These are phyloP conservation scores for Lepus americanus DNA, from an alignment of 2,113 vertebrate genomes.

Conservation along the genomic window DNA sequence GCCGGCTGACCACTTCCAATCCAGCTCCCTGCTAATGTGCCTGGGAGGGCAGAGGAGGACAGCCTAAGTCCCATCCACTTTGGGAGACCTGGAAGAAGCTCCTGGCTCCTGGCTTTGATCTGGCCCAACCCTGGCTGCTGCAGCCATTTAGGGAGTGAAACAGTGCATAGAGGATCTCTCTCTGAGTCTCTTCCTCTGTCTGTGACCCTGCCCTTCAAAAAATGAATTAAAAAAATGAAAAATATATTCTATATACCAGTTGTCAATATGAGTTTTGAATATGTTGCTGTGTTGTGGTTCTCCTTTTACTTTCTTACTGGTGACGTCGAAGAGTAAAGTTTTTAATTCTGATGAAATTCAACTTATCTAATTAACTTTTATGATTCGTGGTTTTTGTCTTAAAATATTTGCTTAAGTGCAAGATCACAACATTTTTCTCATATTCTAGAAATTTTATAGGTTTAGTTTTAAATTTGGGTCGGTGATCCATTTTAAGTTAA, in stretches of 20 bases:
- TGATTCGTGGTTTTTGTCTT: conserved; percentile 19
- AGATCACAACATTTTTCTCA: background rate
- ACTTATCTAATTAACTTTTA: background rate
- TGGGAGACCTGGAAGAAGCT: too few species aligned
- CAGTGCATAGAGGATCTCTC: too few species aligned
- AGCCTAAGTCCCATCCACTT: too few species aligned
- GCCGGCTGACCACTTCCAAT: too few species aligned
- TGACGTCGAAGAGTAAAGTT: background rate
- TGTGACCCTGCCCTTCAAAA: too few species aligned
- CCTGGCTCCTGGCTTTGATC: too few species aligned
- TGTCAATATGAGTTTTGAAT: background rate
- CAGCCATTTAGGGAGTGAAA: too few species aligned
- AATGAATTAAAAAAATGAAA: background rate
- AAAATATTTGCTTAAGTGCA: background rate
- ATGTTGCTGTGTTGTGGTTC: background rate
- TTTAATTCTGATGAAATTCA: too few species aligned
- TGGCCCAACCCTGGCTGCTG: too few species aligned
- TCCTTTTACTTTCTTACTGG: background rate
- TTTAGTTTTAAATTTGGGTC: conserved; percentile 44
- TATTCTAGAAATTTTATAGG: background rate
- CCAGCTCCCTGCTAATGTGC: too few species aligned
- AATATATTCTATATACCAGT: background rate
- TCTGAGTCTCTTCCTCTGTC: too few species aligned
- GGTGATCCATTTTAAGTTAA: background rate
- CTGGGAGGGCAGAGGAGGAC: too few species aligned